Evolutionary conservation across 2,797 vertebrate species (phyloP).

Genomic region (Lycodopsis pacificus): DNA sequence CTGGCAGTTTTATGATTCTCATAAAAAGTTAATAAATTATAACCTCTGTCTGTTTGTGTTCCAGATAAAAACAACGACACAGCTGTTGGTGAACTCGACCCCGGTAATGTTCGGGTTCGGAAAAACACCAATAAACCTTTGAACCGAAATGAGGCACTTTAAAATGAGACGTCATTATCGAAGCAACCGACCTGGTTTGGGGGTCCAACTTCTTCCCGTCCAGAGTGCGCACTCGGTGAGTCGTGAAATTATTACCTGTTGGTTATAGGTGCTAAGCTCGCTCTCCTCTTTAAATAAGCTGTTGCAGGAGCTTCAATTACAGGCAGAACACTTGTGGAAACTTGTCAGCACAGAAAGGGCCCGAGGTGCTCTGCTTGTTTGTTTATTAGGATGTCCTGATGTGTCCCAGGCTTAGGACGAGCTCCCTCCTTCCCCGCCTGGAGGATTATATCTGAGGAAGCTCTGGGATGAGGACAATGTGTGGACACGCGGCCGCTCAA

Average conservation of each 20-base stretch:
- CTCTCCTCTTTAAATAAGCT: constrained; percentile 43
- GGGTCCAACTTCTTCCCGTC: constrained; percentile 24
- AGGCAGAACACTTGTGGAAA: constrained; percentile 43
- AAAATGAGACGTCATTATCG: constrained; percentile 1
- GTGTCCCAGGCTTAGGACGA: not conserved
- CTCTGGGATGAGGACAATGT: constrained; percentile 25
- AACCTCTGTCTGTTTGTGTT: not conserved
- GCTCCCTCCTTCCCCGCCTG: not conserved
- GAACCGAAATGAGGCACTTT: not conserved
- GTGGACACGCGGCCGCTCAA: constrained; percentile 8
- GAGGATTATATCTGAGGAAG: constrained; percentile 22
- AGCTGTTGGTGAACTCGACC: not conserved
- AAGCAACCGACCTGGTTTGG: constrained; percentile 48
- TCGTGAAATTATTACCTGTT: constrained; percentile 21
- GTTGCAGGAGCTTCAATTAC: constrained; percentile 23
- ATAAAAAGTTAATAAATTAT: not conserved
- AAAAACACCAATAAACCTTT: constrained; percentile 32
- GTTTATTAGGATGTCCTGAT: constrained; percentile 20
- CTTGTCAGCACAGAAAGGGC: constrained; percentile 50
- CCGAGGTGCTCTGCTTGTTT: constrained; percentile 4
- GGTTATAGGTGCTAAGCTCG: constrained; percentile 5
- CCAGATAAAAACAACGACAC: not conserved
- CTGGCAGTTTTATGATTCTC: constrained; percentile 25
- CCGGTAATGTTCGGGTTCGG: not conserved
- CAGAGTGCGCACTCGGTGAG: not conserved